Base-by-base conservation (phyloP, 2,888 invertebrate species). In the Xanthia icteritia region DNA sequence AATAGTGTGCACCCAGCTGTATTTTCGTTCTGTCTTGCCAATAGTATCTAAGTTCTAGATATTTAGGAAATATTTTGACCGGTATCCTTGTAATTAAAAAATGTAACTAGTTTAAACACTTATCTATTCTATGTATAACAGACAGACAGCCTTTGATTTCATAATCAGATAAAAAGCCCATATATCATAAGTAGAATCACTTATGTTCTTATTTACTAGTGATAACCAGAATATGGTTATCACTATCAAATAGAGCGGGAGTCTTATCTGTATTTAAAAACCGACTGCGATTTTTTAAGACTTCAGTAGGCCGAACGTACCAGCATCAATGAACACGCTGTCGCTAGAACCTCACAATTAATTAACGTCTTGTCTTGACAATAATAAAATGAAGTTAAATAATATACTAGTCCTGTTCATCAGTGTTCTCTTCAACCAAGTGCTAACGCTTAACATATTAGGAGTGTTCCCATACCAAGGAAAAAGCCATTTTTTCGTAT, bases 401-500 rank as follows among this genome's bases (percentile, higher is more conserved):
- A 56, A 75, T 48, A 51, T 85, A 63, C 66, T 88, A 61, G 39
- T 84, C 31, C 45, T 85, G 69, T 67, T 81, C 13, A 39, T 84
- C 63, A 74, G 77, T 86, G 73, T 85, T 54, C 65, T 79, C 58
- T 79, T 89, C n/a, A 84, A 88, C 85, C 81, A 85, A 86, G 92
- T 90, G 73, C 56, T 82, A 11, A 77, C 92, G 20, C 90, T 95
- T 45, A 97, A 97, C 69, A 97, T 98, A 88, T 93, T 98, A 68
- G 97, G 97, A 60, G 89, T 98, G 56, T 97, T 98, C 85, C 97
- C 97, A 0, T 97, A 97, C 86, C 94, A 97, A 45, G 98, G 98
- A 0, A 97, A 97, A 87, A 98, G 98, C 80, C 98, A 98, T 89
- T 98, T 97, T 82, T 96, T 97, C 70, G 97, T 97, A 5, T 97